Percentiles rank a stretch among this genome's conserved stretches.
These are phyloP conservation scores for Lycocorax pyrrhopterus DNA, from an alignment of 2,113 vertebrate species.

Conservation along the genomic window DNA sequence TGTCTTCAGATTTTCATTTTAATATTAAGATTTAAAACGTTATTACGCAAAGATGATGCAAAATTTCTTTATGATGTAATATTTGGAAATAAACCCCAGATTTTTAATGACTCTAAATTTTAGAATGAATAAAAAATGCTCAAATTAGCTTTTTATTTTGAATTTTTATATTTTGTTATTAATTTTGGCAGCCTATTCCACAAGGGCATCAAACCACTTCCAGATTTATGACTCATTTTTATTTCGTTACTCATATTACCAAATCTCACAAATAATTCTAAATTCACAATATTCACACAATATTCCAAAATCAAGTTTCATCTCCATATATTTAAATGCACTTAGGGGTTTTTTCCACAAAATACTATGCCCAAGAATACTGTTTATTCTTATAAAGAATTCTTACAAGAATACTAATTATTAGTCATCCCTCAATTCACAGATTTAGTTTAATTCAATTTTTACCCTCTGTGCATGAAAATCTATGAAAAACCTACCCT, in stretches of 20 bases:
- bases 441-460: background rate
- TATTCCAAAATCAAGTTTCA: background rate
- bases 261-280: background rate
- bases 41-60: background rate
- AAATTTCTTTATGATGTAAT: background rate
- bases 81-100: accelerated
- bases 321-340: background rate
- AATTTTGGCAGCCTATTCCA: background rate
- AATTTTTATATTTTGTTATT: background rate
- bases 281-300: background rate
- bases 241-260: background rate
- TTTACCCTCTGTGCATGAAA: background rate
- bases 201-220: background rate
- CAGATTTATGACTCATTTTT: background rate
- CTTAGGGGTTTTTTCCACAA: background rate
- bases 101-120: background rate
- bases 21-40: background rate
- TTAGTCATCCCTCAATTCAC: background rate
- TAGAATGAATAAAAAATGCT: background rate
- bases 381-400: too few species aligned
- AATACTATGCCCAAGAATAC: background rate
- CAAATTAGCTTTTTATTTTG: background rate
- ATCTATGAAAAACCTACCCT: background rate
- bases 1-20: background rate
- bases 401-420: too few species aligned